Conservation (phyloP, 2,113 vertebrate genomes). For the Solenodon paradoxus region DNA sequence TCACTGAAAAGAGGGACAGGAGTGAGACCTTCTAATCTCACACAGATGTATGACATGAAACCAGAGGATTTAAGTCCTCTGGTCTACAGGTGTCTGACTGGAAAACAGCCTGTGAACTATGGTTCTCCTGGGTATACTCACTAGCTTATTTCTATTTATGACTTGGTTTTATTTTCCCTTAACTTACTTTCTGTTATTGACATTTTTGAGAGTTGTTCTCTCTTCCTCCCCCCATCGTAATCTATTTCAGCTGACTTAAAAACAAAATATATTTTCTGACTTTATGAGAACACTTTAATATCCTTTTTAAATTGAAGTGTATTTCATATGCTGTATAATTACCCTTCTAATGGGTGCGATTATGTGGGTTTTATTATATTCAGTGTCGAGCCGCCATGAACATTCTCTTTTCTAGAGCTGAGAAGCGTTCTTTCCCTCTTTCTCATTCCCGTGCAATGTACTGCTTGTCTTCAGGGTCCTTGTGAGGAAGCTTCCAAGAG, state of each 20-base stretch:
- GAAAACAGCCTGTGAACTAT: background rate
- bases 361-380: background rate
- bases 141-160: background rate
- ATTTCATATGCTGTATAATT: background rate
- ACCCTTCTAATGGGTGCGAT: background rate
- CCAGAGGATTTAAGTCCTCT: too few species aligned
- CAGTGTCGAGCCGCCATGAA: background rate
- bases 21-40: background rate
- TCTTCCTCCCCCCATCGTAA: background rate
- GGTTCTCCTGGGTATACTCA: background rate
- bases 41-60: background rate
- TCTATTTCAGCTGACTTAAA: background rate
- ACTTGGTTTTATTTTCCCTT: background rate
- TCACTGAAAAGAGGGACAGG: background rate
- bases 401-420: background rate
- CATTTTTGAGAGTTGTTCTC: background rate
- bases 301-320: background rate
- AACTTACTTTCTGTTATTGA: background rate
- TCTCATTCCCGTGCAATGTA: background rate
- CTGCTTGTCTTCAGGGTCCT: background rate
- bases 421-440: too few species aligned
- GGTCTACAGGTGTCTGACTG: background rate
- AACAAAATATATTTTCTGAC: background rate
- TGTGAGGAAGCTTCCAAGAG: background rate
- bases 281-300: background rate